Base-by-base conservation (phyloP, 2,113 vertebrate genomes). In the Stercorarius parasiticus region DNA sequence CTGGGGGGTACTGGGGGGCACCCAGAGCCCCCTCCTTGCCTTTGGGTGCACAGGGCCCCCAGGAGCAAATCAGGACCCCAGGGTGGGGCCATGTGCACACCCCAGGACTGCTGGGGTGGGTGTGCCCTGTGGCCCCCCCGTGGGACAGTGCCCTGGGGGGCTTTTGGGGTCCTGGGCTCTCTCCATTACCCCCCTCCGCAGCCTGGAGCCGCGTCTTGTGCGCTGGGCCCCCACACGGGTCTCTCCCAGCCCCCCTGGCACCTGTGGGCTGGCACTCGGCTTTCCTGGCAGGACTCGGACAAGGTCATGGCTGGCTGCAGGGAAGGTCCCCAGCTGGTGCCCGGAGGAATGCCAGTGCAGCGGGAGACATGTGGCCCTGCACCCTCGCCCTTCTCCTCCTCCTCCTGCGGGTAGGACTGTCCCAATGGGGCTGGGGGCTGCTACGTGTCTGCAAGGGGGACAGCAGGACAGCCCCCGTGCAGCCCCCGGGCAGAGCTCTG, bases 201-300 rank as follows among this genome's bases (percentile, higher is more conserved):
- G 34, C 26, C 58, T 13, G 72, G 26, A 70, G 49, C 56, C 81
- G 62, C 26, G 19, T 15, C 29, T 8, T 21, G 6, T 19, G 38
- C 2, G 10, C 50, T 27, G 56, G 2, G 9, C 20, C 20, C 7
- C 30, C 14, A 2, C 5, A 1, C 4, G 4, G 10, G 42, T 21
- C 32, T 16, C 30, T 23, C 30, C 27, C 25, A 27, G 1, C 20
- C 11, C 53, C 22, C 12, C 21, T 10, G 40, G 53, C 40, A 50
- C 45, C 21, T 11, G 4, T 10, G 49, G 47, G 62, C 38, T 53
- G 49, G 38, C 15, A 8, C 49, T 29, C 15, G 12, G 71, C 10
- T 13, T 17, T 40, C 43, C 66, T 0, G 1, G 43, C 19, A 15
- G 58, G 55, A 19, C 61, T 5, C 1, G 3, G 78, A 34, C 91